Percentiles rank a stretch among this genome's conserved stretches.
Conservation (phyloP, 2,113 vertebrate genomes). For the Edolisoma coerulescens region DNA sequence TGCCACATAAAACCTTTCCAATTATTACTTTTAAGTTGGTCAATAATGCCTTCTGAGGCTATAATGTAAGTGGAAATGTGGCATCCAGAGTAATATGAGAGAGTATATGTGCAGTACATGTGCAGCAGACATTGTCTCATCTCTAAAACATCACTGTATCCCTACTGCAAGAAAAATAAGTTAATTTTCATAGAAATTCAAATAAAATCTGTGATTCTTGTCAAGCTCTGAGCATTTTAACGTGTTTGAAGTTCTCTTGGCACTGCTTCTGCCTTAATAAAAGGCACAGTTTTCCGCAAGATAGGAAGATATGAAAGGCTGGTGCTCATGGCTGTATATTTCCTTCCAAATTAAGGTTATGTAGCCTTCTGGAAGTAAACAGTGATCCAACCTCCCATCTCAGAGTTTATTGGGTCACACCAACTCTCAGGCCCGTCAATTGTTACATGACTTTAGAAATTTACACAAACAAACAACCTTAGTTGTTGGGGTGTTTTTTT, state of each 20-base stretch:
- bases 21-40: background rate
- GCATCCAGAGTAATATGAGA: background rate
- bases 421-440: too few species aligned
- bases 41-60: background rate
- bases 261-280: background rate
- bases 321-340: background rate
- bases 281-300: background rate
- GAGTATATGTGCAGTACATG: background rate
- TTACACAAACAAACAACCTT: too few species aligned
- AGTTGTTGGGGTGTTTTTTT: too few species aligned
- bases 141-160: background rate
- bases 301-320: background rate
- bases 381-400: too few species aligned
- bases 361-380: background rate
- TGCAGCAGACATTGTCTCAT: background rate
- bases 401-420: too few species aligned
- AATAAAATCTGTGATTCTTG: background rate
- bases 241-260: background rate
- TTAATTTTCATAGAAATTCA: background rate
- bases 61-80: background rate
- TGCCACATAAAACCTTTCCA: background rate
- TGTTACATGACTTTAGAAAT: too few species aligned
- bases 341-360: background rate
- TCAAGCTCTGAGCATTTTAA: slow-evolving; percentile 7
- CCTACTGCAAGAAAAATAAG: background rate